phyloP scores from a whole-genome alignment of 2,797 vertebrate species.

The Diplodus sargus region DNA sequence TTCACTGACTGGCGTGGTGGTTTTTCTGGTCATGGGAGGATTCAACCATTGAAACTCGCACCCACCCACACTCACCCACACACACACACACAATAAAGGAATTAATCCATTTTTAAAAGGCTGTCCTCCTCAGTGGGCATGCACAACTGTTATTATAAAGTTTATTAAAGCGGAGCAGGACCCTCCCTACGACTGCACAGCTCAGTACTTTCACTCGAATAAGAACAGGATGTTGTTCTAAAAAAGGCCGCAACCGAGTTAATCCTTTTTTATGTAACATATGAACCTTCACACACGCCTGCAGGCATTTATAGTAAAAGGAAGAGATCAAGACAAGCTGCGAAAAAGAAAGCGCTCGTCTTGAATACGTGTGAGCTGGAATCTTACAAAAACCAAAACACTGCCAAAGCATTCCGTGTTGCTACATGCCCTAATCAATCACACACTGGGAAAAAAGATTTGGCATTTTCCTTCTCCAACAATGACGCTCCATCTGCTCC shows the following conservation, averaged over 20 bases:
- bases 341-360: conserved; percentile 7
- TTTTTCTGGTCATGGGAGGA: conserved; percentile 46
- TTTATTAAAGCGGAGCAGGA: conserved; percentile 26
- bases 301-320: neutral
- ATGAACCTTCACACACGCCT: neutral
- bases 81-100: conserved; percentile 2
- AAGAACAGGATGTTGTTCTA: conserved; percentile 35
- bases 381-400: conserved; percentile 16
- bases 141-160: conserved; percentile 30
- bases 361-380: conserved; percentile 3
- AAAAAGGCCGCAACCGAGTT: conserved; percentile 4
- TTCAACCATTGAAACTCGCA: conserved; percentile 24
- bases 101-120: conserved; percentile 37
- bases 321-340: neutral
- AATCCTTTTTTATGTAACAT: conserved; percentile 4
- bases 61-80: neutral
- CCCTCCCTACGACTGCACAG: conserved; percentile 2
- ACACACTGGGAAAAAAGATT: neutral
- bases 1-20: conserved; percentile 23
- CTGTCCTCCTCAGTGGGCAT: conserved; percentile 11
- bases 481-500: conserved; percentile 1
- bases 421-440: conserved; percentile 41
- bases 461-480: neutral
- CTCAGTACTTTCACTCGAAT: conserved; percentile 5
- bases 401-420: conserved; percentile 42